These are phyloP conservation scores for Rhinoptilus africanus DNA, from an alignment of 2,113 vertebrate species.

Conservation along the genomic window DNA sequence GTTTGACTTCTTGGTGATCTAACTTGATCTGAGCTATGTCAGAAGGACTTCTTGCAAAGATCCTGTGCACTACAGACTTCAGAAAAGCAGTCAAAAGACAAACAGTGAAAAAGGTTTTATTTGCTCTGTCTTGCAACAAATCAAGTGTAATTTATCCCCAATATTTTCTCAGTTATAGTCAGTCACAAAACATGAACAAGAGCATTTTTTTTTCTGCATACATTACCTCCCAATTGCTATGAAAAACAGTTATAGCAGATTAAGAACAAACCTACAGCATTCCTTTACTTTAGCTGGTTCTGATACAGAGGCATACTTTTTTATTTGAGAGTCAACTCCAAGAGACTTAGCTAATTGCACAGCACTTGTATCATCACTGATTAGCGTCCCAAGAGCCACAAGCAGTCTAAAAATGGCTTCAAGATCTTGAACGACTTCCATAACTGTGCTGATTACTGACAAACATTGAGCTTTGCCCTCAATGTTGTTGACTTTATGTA, in stretches of 20 bases:
- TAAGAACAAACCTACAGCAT: conserved; percentile 91
- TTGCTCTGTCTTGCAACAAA: conserved; percentile 16
- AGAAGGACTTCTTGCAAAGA: neutral
- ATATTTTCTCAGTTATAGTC: conserved; percentile 51
- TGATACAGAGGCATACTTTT: conserved; percentile 87
- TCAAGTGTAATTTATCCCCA: conserved; percentile 63
- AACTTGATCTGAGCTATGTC: neutral
- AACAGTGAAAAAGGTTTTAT: conserved; percentile 71
- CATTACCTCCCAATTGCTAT: neutral
- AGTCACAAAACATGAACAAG: conserved; percentile 57
- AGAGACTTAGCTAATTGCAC: conserved; percentile 92
- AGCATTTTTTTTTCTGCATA: conserved; percentile 26
- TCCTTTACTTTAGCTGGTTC: conserved; percentile 93
- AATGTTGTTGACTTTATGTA: conserved; percentile 85
- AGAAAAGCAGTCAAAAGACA: conserved; percentile 36
- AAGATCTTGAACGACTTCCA: conserved; percentile 93
- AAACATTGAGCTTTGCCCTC: conserved; percentile 97
- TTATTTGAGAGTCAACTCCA: conserved; percentile 91
- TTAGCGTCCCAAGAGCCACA: conserved; percentile 93
- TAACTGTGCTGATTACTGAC: conserved; percentile 89
- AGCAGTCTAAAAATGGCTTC: conserved; percentile 95
- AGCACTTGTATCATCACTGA: conserved; percentile 86
- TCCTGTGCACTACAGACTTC: neutral
- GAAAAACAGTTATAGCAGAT: conserved; percentile 78
- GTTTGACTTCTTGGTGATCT: neutral